Base-by-base conservation (phyloP, 2,888 invertebrate genomes). In the Drosophila algonquin region DNA sequence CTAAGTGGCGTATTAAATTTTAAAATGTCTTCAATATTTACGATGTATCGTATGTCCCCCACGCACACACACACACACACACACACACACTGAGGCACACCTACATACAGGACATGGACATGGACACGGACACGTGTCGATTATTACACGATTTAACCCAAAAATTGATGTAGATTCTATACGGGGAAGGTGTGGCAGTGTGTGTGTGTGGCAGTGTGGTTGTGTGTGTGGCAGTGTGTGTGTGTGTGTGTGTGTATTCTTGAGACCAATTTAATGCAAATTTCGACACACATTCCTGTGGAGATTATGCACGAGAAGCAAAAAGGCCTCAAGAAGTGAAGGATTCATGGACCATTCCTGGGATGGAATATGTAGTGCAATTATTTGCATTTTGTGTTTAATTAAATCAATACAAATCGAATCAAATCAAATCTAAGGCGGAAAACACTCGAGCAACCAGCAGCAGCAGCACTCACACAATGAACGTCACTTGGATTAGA, bases 11-110 rank as follows among this genome's bases (percentile, higher is more conserved):
- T 87, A 84, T 84, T 84, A 84, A 89, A 84, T 73, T 84, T 84
- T 84, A 89, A 84, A 84, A 89, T 84, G 89, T 89, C 83, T 84
- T 89, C 89, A 89, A 84, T 83, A 83, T 83, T 83, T 86, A 40
- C 40, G 40, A 40, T 40, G 40, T 40, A 40, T 40, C n/a, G 40
- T 14, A 88, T 83, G 87, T 69, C 65, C 65, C 58, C 35, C 40
- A 7, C 10, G 3, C 18, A 9, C 18, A 18, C 27, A 12, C 24
- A 12, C 14, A 27, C 14, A 12, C 7, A 21, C 8, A 21, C 24
- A 12, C 24, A 27, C 24, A 12, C 7, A 21, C 8, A 3, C 8
- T 0, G n/a, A 35, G 12, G 32, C 16, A 57, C 71, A 73, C 87
- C 88, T 5, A 6, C 50, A 12, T 7, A 21, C 24, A 27, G 7